A percentile compares a stretch with the other conserved stretches of the same genome.
Evolutionary conservation across 2,113 vertebrate species (phyloP).

Genomic region (Catharus bicknelli): DNA sequence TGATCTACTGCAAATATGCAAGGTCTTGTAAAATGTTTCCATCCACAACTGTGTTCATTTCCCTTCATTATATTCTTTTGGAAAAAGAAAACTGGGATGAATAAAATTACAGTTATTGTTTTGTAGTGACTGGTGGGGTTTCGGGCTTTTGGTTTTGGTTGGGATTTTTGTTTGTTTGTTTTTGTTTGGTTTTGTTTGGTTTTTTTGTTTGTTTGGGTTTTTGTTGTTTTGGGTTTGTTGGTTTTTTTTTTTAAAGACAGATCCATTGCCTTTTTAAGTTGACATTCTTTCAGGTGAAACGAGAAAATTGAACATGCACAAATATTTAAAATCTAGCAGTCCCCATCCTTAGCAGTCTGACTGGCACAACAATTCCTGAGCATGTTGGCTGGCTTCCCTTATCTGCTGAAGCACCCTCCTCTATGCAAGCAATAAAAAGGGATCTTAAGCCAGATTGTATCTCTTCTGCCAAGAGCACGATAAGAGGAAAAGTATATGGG

Average conservation of each 20-base stretch:
- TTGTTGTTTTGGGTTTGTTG: too few relatives aligned
- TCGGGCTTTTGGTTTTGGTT: too few relatives aligned
- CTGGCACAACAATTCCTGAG: background rate
- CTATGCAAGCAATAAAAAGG: background rate
- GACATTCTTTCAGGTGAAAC: background rate
- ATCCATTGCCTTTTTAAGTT: background rate
- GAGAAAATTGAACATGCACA: background rate
- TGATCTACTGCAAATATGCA: fast-evolving
- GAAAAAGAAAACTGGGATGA: background rate
- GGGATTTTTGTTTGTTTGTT: too few relatives aligned
- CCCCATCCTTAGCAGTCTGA: background rate
- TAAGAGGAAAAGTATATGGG: background rate
- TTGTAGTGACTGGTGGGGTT: fast-evolving
- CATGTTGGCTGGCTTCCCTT: background rate
- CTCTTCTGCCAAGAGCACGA: background rate
- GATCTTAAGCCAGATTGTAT: background rate
- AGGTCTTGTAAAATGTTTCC: background rate
- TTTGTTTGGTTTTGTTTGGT: too few relatives aligned
- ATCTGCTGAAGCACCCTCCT: background rate
- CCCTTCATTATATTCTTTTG: background rate
- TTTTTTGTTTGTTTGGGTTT: background rate
- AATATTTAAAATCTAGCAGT: background rate
- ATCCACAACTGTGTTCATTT: background rate
- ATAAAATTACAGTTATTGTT: background rate
- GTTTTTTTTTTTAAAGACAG: background rate